phyloP scores from a whole-genome alignment of 2,113 vertebrate genomes.

The Serinus canaria region DNA sequence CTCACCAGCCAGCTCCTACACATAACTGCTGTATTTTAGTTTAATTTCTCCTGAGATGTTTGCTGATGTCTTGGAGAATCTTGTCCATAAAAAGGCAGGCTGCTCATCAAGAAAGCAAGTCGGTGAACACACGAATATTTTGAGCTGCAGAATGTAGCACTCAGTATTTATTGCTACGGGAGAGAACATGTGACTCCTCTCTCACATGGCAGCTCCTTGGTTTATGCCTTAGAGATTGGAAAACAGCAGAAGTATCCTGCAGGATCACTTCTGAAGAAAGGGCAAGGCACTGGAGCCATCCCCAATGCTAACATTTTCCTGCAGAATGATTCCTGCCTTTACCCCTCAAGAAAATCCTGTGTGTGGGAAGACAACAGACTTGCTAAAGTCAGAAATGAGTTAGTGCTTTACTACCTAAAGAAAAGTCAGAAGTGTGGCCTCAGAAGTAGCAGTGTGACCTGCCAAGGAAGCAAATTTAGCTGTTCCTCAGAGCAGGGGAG shows the following conservation, averaged over 20 bases:
- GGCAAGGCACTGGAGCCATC: not conserved
- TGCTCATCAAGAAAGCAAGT: not conserved
- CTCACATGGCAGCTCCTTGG: conserved; percentile 18
- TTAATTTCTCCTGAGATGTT: not conserved
- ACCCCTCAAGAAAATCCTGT: not conserved
- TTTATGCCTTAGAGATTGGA: not conserved
- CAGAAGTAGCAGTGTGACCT: not conserved
- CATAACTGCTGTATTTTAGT: not conserved
- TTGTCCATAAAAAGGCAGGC: conserved; percentile 16
- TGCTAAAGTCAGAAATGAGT: not conserved
- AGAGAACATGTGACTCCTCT: conserved; percentile 1
- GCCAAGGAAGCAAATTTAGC: not conserved
- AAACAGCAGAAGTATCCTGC: not conserved
- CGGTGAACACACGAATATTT: not conserved
- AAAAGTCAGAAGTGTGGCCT: not conserved
- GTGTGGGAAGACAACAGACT: not conserved
- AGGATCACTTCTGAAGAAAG: not conserved
- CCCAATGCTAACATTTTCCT: not conserved
- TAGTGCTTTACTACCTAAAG: not conserved
- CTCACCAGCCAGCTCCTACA: not conserved
- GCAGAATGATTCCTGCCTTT: not conserved
- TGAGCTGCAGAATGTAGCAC: not conserved
- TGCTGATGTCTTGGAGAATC: not conserved
- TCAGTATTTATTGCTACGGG: not conserved
- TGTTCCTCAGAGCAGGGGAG: not conserved